Evolutionary conservation across 2,797 vertebrate species (phyloP).

Genomic region (Gymnodraco acuticeps): DNA sequence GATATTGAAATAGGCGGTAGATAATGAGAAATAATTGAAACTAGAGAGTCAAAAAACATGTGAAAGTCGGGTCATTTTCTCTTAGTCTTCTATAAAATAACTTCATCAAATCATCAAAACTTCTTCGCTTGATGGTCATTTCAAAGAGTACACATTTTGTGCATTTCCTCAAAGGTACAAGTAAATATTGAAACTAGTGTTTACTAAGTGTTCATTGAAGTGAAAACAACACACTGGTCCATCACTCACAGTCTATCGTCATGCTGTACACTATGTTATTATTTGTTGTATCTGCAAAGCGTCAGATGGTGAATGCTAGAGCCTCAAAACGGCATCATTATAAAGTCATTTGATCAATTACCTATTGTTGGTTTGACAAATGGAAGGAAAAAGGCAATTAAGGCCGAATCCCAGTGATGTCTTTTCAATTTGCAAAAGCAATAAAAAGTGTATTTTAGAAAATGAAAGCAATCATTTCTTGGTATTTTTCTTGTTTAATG

Average conservation of each 20-base stretch:
- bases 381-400: background rate
- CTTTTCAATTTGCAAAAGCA: background rate
- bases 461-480: background rate
- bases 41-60: too few relatives aligned
- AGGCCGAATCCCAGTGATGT: background rate
- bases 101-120: too few relatives aligned
- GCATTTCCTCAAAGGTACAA: too few relatives aligned
- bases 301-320: background rate
- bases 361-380: background rate
- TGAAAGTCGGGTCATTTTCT: too few relatives aligned
- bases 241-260: slow-evolving; percentile 1
- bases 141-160: too few relatives aligned
- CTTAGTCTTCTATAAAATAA: too few relatives aligned
- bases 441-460: too few relatives aligned
- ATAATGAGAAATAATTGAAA: too few relatives aligned
- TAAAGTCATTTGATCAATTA: background rate
- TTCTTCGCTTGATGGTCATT: too few relatives aligned
- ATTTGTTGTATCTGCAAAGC: background rate
- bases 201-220: too few relatives aligned
- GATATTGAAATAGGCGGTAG: too few relatives aligned
- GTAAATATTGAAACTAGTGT: too few relatives aligned
- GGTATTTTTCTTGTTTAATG: background rate
- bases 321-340: background rate
- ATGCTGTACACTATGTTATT: background rate
- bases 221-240: background rate